Evolutionary conservation across 2,888 invertebrate species (phyloP).

Genomic region (Metopia argyrocephala): DNA sequence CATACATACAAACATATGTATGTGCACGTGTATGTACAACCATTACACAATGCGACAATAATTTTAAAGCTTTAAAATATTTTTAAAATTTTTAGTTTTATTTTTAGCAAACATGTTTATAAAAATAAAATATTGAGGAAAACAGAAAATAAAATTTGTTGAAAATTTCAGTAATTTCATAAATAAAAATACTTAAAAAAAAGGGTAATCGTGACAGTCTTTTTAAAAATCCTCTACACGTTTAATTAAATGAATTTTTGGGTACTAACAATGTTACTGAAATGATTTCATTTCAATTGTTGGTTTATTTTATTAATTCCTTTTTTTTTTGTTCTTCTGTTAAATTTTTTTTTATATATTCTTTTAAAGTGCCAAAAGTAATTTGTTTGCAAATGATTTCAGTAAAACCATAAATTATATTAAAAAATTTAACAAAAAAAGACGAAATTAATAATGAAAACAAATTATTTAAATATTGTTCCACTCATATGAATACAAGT

Average conservation of each 20-base stretch:
- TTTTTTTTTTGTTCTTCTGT: not conserved
- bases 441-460: slow-evolving; percentile 31
- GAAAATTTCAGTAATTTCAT: too few relatives aligned
- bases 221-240: too few relatives aligned
- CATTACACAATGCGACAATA: not conserved
- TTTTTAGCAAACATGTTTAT: not conserved
- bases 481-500: not conserved
- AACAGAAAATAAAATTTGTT: too few relatives aligned
- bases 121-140: not conserved
- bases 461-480: slow-evolving; percentile 39
- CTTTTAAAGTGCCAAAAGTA: slow-evolving; percentile 50
- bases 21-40: not conserved
- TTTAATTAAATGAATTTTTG: not conserved
- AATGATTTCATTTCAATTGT: not conserved
- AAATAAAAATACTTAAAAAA: too few relatives aligned
- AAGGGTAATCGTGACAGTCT: too few relatives aligned
- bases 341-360: not conserved
- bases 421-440: not conserved
- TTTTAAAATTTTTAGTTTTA: not conserved
- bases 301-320: not conserved
- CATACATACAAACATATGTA: slow-evolving; percentile 17
- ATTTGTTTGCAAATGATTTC: slow-evolving; percentile 64
- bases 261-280: not conserved
- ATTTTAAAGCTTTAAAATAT: not conserved
- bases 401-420: slow-evolving; percentile 59